These are phyloP conservation scores for Melipona beecheii DNA, from an alignment of 2,888 invertebrate species.

Conservation along the genomic window DNA sequence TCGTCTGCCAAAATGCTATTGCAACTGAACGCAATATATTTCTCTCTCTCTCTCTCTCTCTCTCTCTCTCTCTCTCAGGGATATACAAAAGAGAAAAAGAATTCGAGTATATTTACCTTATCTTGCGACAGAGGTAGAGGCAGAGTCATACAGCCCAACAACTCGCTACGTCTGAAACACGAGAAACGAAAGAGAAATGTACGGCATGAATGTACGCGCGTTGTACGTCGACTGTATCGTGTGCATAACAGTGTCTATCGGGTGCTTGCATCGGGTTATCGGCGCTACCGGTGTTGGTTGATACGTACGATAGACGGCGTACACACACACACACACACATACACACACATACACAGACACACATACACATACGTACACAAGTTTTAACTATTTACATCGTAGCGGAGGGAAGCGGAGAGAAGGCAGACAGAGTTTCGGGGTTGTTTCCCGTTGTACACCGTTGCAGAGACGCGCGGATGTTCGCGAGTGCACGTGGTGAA, in stretches of 20 bases:
- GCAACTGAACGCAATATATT: not conserved
- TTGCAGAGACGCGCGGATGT: conserved; percentile 58
- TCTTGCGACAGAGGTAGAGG: conserved; percentile 92
- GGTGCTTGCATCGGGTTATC: not conserved
- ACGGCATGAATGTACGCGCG: conserved; percentile 52
- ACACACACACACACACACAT: too few species aligned
- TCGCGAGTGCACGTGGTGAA: conserved; percentile 78
- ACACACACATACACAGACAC: too few species aligned
- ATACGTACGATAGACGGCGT: not conserved
- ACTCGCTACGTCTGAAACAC: conserved; percentile 94
- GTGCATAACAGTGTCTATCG: not conserved
- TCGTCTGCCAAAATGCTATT: conserved; percentile 1
- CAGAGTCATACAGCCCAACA: conserved; percentile 97
- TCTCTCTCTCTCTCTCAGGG: too few species aligned
- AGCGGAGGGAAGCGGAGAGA: not conserved
- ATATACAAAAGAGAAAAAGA: not conserved
- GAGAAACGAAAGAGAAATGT: conserved; percentile 79
- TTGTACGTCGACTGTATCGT: not conserved
- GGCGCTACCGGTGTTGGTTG: not conserved
- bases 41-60: not conserved
- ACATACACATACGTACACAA: not conserved
- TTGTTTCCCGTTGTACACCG: conserved; percentile 46
- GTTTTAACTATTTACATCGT: conserved; percentile 31
- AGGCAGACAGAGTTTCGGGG: not conserved
- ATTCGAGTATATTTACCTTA: conserved; percentile 86